A percentile compares a stretch with the other conserved stretches of the same genome.
Conservation (phyloP, 2,113 vertebrate genomes). For the Castor canadensis region DNA sequence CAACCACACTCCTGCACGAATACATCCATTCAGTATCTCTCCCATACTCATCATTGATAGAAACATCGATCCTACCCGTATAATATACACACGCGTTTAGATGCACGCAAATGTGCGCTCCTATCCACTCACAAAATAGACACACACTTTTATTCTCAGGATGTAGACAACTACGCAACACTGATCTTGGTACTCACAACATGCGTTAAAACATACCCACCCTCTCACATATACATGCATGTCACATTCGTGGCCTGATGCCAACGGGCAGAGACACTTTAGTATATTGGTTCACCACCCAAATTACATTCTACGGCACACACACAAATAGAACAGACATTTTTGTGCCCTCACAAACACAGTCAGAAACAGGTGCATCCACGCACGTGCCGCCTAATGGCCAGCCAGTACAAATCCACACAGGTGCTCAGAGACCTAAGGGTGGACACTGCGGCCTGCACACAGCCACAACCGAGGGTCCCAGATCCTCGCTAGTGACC, state of each 20-base stretch:
- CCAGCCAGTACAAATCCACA: not conserved
- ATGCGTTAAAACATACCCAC: not conserved
- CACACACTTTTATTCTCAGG: not conserved
- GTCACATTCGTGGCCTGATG: not conserved
- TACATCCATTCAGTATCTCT: not conserved
- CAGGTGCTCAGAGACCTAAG: not conserved
- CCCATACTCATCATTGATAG: not conserved
- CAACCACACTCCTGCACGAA: not conserved
- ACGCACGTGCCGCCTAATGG: not conserved
- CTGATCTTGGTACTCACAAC: not conserved
- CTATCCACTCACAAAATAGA: not conserved
- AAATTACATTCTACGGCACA: not conserved
- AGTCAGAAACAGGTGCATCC: not conserved
- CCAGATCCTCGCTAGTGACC: not conserved
- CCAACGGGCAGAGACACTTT: not conserved
- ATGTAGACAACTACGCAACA: not conserved
- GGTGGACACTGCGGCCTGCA: not conserved
- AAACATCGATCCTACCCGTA: not conserved
- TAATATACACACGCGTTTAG: not conserved
- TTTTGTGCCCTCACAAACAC: not conserved
- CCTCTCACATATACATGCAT: not conserved
- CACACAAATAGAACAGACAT: not conserved
- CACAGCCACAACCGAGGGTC: not conserved
- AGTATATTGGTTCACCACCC: not conserved
- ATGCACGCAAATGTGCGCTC: not conserved